Conservation (phyloP, 2,888 invertebrate species). For the Hydrotaea cyrtoneurina region DNA sequence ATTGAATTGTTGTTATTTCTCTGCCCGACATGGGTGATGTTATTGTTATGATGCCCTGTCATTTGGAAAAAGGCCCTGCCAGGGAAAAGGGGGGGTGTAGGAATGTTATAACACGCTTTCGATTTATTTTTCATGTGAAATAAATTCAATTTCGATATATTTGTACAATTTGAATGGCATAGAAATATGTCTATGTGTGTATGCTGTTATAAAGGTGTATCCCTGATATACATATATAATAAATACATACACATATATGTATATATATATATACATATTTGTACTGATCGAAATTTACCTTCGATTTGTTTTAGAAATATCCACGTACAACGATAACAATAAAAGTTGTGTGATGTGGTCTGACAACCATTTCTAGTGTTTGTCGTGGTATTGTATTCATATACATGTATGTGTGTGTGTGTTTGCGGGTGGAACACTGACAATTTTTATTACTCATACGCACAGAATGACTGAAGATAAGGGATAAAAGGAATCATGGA, state of each 20-base stretch:
- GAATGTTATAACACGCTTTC: neutral
- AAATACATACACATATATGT: neutral
- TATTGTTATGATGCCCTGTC: no score
- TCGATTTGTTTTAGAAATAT: slow-evolving; percentile 21
- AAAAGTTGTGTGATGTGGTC: neutral
- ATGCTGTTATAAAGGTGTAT: neutral
- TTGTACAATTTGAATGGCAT: slow-evolving; percentile 19
- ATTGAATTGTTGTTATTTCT: no score
- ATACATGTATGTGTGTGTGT: no score
- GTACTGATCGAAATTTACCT: neutral
- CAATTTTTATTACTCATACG: no score
- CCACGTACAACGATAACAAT: no score
- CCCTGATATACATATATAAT: no score
- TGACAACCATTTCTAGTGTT: neutral
- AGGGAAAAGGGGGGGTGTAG: neutral
- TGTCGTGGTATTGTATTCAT: no score
- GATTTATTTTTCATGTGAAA: neutral
- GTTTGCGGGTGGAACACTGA: no score
- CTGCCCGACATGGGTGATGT: no score
- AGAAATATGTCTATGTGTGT: neutral
- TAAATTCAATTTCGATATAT: slow-evolving; percentile 26
- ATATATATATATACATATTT: neutral
- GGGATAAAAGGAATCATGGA: no score
- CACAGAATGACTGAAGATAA: no score
- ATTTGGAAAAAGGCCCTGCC: no score